Base-by-base conservation (phyloP, 2,797 vertebrate species). In the Helicolenus hilgendorfi region DNA sequence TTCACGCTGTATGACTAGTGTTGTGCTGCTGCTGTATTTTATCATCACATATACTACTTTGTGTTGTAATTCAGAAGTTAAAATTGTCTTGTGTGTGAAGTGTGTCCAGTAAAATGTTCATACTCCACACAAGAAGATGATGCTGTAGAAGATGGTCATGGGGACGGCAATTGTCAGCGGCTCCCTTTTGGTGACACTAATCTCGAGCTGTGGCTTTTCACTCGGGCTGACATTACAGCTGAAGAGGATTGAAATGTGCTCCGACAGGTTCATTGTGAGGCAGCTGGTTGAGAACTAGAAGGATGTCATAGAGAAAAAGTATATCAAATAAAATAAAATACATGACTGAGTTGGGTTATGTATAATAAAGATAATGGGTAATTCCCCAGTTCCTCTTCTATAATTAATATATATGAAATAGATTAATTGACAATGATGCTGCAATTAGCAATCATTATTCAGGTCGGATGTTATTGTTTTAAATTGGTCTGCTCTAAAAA, bases 51-150 rank as follows among this genome's bases (percentile, higher is more conserved):
- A 24, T 14, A 55, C 6, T 18, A 62, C 3, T 29, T 13, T 53
- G 14, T 65, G 10, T 8, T 69, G 26, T 9, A 68, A n/a, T 58
- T 41, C 11, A 31, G 7, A 29, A 20, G 3, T 27, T 31, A 13
- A 13, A 62, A 55, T 11, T 49, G 10, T 7, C 18, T 29, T 5
- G 11, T 11, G 18, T 26, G 11, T 60, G 13, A 55, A 49, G 24
- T 33, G 38, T 13, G 24, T 64, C 6, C 1, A 24, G 13, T 33
- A 49, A 82, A 45, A 45, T 20, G 10, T 33, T 65, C 92, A 49
- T 94, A 97, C 96, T 41, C 97, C 97, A 29, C 96, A 95, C 5
- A 97, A 62, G 86, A 98, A 98, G 79, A 98, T 77, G n/a, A 95
- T 69, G 72, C 92, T 86, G 88, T 97, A 98, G 94, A 98, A 96